A percentile compares a stretch with the other conserved stretches of the same genome.
Evolutionary conservation across 2,113 vertebrate genomes (phyloP).

Genomic region (Plecturocebus donacophilus): DNA sequence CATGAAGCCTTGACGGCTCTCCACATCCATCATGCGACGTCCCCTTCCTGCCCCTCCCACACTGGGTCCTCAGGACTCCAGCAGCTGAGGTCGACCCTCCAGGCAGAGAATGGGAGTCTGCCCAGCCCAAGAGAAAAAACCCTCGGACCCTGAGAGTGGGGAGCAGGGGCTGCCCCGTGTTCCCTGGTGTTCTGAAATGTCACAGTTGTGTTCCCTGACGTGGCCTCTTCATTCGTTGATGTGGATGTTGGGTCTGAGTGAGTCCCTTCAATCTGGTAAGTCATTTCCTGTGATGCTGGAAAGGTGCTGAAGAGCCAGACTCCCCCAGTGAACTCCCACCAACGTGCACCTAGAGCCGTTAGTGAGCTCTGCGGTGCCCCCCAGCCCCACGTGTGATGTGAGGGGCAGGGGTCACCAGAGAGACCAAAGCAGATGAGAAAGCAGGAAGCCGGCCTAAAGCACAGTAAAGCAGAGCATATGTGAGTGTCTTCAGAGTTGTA

Average conservation of each 20-base stretch:
- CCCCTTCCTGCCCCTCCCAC: neutral
- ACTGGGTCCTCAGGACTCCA: neutral
- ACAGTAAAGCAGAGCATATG: rapidly evolving
- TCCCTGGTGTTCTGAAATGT: neutral
- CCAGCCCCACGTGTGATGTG: no score
- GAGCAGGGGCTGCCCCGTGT: no score
- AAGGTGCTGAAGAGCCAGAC: neutral
- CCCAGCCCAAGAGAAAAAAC: no score
- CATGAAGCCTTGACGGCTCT: rapidly evolving
- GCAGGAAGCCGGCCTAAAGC: neutral
- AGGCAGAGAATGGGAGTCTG: neutral
- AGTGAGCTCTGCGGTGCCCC: neutral
- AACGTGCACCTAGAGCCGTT: rapidly evolving
- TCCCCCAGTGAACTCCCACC: neutral
- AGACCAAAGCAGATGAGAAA: neutral
- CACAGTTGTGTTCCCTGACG: neutral
- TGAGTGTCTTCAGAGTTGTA: no score
- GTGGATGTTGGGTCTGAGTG: neutral
- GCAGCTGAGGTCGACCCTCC: neutral
- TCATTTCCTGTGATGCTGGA: neutral
- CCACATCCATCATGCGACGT: no score
- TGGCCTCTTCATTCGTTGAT: neutral
- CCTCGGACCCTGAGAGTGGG: neutral
- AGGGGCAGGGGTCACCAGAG: neutral
- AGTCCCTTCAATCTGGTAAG: neutral